A percentile compares a stretch with the other conserved stretches of the same genome.
Evolutionary conservation across 1,140 invertebrate species (phyloP).

Genomic region (Sitobion miscanthi): DNA sequence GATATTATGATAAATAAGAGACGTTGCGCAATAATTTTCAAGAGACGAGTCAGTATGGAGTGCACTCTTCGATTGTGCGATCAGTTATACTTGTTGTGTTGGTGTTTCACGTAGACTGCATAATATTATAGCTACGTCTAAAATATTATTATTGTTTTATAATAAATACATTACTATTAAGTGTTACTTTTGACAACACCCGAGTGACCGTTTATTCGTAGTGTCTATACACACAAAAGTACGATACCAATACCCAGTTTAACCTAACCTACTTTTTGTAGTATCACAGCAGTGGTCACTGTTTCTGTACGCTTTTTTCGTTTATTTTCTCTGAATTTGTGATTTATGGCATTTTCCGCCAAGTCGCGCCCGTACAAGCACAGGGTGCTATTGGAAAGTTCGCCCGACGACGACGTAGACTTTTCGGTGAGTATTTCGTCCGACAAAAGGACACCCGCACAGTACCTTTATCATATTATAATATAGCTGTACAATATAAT

Average conservation of each 20-base stretch:
- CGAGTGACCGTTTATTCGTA: not conserved
- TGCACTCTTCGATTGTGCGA: not conserved
- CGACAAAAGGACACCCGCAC: too few species aligned
- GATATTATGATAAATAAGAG: not conserved
- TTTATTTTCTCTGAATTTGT: not conserved
- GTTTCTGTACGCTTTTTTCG: not conserved
- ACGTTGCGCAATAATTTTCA: not conserved
- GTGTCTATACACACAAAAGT: not conserved
- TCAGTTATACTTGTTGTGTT: not conserved
- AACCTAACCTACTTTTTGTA: not conserved
- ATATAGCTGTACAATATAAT: too few species aligned
- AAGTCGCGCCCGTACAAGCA: slow-evolving; percentile 2
- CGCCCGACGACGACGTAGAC: not conserved
- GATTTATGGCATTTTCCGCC: slow-evolving; percentile 18
- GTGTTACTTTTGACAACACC: not conserved
- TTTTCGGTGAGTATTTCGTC: not conserved
- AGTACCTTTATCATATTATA: too few species aligned
- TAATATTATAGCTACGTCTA: not conserved
- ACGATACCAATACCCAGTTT: not conserved
- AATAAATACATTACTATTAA: not conserved
- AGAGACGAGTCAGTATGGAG: not conserved
- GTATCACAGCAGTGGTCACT: not conserved
- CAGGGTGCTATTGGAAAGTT: not conserved
- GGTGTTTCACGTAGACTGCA: not conserved
- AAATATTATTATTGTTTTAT: not conserved